Evolutionary conservation across 1,140 invertebrate species (phyloP), one percentile per base, ranked within the genome.

Genomic region (Rhagoletis zephyria): DNA sequence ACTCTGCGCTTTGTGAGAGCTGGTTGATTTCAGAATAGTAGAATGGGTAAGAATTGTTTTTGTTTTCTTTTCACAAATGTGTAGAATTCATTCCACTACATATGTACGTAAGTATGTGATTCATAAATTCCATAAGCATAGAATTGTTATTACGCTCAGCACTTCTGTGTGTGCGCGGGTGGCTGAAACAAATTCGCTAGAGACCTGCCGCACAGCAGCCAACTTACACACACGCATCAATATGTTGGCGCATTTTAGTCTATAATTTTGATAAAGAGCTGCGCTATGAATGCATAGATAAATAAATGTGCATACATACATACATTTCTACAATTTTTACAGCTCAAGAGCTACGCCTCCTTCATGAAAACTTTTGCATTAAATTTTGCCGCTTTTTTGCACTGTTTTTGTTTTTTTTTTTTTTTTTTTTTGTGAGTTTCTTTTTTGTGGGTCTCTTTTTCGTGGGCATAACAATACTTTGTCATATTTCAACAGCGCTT

Each of bases 81-180:
- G 30, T 10, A 19, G 14, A 56, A 63, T 59, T n/a, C 45, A 3
- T 81, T 81, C 19, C 30, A 51, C 45, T n/a, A 81, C 51, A 81
- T 56, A 56, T 56, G 48, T 81, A 3, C 16, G n/a, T 14, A n/a
- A 63, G 61, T 56, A 56, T 81, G 74, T 56, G 74, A 19, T 81
- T 81, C 74, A 30, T 81, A n/a, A 51, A 81, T 56, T n/a, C 48
- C 74, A 81, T 81, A 81, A 81, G 48, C 48, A 67, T 40, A 16
- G n/a, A 51, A n/a, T 56, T 7, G 19, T 81, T 81, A 56, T 81
- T 81, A 56, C 3, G 74, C 14, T 16, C 16, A 81, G 45, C 42
- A 48, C 48, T 56, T 74, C 42, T 45, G 67, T 74, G 67, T 16
- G 74, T 74, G 67, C 16, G 74, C n/a, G 45, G 74, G 14, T n/a